These are phyloP conservation scores for Hafferia zeledoni DNA, from an alignment of 2,797 vertebrate species.

Conservation along the genomic window DNA sequence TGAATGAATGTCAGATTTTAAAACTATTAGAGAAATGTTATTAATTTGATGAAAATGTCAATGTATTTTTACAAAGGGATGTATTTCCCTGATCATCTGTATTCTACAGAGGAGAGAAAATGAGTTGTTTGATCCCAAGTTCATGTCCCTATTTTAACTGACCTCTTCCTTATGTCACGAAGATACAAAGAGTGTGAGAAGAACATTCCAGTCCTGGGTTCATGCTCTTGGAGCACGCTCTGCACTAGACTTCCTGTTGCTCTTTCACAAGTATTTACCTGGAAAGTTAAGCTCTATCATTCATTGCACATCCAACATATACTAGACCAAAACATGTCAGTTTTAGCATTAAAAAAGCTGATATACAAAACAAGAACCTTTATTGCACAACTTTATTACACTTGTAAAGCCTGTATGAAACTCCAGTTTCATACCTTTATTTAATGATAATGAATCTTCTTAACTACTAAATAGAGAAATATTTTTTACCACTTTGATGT, in stretches of 20 bases:
- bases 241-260: not conserved
- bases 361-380: not conserved
- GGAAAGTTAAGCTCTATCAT: not conserved
- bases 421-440: not conserved
- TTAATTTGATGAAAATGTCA: not conserved
- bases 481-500: not conserved
- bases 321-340: not conserved
- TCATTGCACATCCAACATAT: not conserved
- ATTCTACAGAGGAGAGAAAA: not conserved
- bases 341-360: not conserved
- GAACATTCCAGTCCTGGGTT: not conserved
- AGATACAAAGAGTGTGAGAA: not conserved
- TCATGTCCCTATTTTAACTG: not conserved
- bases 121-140: not conserved
- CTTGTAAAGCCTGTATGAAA: not conserved
- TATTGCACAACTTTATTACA: not conserved
- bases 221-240: not conserved
- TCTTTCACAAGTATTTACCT: not conserved
- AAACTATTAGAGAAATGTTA: not conserved
- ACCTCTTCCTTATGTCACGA: not conserved
- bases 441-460: not conserved
- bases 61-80: not conserved
- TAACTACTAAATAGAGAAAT: not conserved
- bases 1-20: not conserved
- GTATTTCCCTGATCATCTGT: not conserved